Conservation (phyloP, 2,888 invertebrate genomes). For the Eurytoma adleriae region DNA sequence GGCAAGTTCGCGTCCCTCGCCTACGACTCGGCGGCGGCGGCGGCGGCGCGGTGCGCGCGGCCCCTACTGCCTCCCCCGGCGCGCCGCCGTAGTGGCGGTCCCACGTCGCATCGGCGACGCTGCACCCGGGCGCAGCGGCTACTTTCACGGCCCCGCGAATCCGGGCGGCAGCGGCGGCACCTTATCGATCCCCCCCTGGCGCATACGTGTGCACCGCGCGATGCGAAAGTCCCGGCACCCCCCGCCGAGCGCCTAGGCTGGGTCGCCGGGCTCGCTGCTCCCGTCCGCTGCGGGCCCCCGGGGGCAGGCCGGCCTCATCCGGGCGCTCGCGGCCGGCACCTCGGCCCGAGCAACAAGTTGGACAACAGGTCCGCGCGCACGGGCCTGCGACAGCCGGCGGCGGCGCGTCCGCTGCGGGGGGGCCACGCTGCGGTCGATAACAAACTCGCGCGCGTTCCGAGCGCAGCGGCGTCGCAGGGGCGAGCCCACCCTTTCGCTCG, state of each 20-base stretch:
- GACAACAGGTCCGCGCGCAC: conserved; percentile 73
- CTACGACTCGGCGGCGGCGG: no score
- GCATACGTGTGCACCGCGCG: no score
- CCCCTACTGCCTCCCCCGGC: not conserved
- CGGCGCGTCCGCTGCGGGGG: conserved; percentile 57
- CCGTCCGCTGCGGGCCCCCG: not conserved
- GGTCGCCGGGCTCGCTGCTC: not conserved
- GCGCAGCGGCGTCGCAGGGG: conserved; percentile 3
- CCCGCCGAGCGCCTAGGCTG: not conserved
- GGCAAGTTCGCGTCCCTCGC: not conserved
- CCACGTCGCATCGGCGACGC: no score
- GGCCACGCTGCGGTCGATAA: conserved; percentile 29
- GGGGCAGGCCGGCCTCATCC: not conserved
- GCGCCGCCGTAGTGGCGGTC: no score
- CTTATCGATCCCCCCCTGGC: not conserved
- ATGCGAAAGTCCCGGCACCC: not conserved
- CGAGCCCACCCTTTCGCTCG: conserved; percentile 20
- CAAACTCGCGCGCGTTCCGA: conserved; percentile 42
- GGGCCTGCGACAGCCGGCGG: not conserved
- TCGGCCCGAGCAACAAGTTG: conserved; percentile 73
- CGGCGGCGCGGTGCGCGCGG: not conserved
- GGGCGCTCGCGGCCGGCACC: not conserved
- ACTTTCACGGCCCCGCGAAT: no score
- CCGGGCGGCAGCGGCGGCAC: not conserved
- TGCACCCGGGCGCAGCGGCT: no score